A percentile compares a stretch with the other conserved stretches of the same genome.
Evolutionary conservation across 2,888 invertebrate genomes (phyloP).

Genomic region (Taenaris catops): DNA sequence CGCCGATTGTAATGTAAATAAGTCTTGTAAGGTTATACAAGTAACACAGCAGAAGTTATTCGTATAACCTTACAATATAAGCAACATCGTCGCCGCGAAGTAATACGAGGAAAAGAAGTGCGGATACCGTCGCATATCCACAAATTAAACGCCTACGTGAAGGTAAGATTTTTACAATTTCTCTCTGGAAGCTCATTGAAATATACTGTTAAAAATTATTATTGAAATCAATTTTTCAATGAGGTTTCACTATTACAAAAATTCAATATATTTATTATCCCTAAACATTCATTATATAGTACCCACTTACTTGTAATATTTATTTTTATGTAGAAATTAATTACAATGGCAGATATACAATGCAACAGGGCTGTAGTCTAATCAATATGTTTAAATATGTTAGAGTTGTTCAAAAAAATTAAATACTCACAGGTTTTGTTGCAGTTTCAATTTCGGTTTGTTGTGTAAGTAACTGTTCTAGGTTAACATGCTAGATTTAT

Average conservation of each 20-base stretch:
- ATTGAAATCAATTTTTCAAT: slow-evolving; percentile 32
- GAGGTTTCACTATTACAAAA: slow-evolving; percentile 31
- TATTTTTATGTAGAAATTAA: slow-evolving; percentile 2
- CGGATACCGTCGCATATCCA: slow-evolving; percentile 50
- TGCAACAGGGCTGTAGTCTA: slow-evolving; percentile 31
- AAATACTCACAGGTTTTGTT: slow-evolving; percentile 42
- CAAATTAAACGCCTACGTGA: slow-evolving; percentile 61
- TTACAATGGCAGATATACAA: slow-evolving; percentile 21
- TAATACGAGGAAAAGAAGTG: slow-evolving; percentile 59
- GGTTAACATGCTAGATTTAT: not conserved
- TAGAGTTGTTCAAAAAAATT: slow-evolving; percentile 11
- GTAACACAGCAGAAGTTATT: slow-evolving; percentile 55
- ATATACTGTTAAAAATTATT: slow-evolving; percentile 13
- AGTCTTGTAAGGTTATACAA: too few relatives aligned
- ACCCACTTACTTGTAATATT: slow-evolving; percentile 4
- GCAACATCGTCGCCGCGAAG: slow-evolving; percentile 32
- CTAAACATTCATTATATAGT: too few relatives aligned
- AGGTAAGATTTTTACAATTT: slow-evolving; percentile 50
- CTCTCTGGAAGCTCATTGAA: slow-evolving; percentile 45
- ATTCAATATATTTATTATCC: not conserved
- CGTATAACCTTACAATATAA: slow-evolving; percentile 46
- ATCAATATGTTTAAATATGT: not conserved
- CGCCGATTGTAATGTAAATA: too few relatives aligned
- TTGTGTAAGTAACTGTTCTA: not conserved
- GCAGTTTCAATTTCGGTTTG: slow-evolving; percentile 47